Base-by-base conservation (phyloP, 2,113 vertebrate genomes). In the Phaetusa simplex region DNA sequence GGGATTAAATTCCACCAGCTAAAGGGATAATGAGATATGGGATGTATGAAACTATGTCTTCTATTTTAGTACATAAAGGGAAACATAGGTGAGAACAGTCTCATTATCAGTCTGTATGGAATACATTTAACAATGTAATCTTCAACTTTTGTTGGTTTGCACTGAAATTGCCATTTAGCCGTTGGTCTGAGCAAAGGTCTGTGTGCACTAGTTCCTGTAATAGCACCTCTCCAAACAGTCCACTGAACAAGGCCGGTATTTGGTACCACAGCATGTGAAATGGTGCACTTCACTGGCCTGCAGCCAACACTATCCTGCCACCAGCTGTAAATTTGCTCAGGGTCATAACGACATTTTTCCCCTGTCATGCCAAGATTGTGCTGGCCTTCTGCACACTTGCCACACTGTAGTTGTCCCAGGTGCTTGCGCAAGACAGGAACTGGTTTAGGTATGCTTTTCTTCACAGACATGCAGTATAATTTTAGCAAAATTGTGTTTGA, bases 291-390 rank as follows among this genome's bases (percentile, higher is more conserved):
- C 7, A 8, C 32, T 29, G 29, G 23, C 29, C 58, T 49, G 53
- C n/a, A 87, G 38, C 26, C 27, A 36, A 0, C n/a, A 21, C 11
- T 53, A 27, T 73, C 14, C 36, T 93, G 17, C 18, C 47, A 32
- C 24, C 43, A 21, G 14, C 1, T 42, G 4, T 40, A 58, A 49
- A 49, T 56, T 16, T 58, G 2, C 50, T 70, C 18, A 42, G 49
- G 26, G 42, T 38, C 14, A 15, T 24, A 40, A 6, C 5, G 15
- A 3, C 20, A 4, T 5, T 58, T 89, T 73, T 34, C 18, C 2
- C 6, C 6, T 18, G 4, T 32, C 13, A 15, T n/a, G 40, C 40
- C 1, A 4, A 3, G 34, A 14, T 26, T 50, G 20, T 9, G 4
- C 32, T 79, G 40, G 15, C 14, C 12, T 15, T 64, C 23, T 61